Evolutionary conservation across 2,888 invertebrate genomes (phyloP).

Genomic region (Lymantria dispar): DNA sequence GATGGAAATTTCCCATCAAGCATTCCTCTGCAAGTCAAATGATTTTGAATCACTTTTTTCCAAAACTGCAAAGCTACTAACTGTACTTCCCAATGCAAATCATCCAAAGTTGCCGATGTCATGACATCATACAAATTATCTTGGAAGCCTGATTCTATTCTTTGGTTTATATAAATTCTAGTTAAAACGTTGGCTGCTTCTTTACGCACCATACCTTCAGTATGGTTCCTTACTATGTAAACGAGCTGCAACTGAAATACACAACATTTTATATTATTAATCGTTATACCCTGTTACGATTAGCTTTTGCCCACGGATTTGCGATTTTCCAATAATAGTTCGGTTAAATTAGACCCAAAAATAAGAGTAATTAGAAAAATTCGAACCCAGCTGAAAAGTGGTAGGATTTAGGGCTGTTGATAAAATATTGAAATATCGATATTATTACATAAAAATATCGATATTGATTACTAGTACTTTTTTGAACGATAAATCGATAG

Average conservation of each 20-base stretch:
- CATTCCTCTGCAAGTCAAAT: slow-evolving; percentile 81
- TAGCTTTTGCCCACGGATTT: no score
- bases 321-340: no score
- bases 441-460: no score
- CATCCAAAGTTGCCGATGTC: slow-evolving; percentile 82
- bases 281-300: no score
- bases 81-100: slow-evolving; percentile 90
- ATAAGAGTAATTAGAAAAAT: no score
- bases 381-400: no score
- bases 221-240: slow-evolving; percentile 62
- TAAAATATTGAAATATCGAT: no score
- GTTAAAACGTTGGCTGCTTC: slow-evolving; percentile 84
- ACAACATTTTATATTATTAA: no score
- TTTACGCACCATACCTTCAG: slow-evolving; percentile 87
- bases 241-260: slow-evolving; percentile 67
- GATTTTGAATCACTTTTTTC: slow-evolving; percentile 82
- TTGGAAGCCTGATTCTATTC: slow-evolving; percentile 72
- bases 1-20: slow-evolving; percentile 87
- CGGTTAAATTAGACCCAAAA: no score
- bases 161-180: slow-evolving; percentile 83
- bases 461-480: no score
- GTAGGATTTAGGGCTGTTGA: no score
- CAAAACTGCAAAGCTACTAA: slow-evolving; percentile 85
- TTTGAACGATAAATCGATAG: no score
- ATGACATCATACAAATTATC: slow-evolving; percentile 81